phyloP scores from a whole-genome alignment of 1,140 invertebrate species.

The Tribolium madens region DNA sequence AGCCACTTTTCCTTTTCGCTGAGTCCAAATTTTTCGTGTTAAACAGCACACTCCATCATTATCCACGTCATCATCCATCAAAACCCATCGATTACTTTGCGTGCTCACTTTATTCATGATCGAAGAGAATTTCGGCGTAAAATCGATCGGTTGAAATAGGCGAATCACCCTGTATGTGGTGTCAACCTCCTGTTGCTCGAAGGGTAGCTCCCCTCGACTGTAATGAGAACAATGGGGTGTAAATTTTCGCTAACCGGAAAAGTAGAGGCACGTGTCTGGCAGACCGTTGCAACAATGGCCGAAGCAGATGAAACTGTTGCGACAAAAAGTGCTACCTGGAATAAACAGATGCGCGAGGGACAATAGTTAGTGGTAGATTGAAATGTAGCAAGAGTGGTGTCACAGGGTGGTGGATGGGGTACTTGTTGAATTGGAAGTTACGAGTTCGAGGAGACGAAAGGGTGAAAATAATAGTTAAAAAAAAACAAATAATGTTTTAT shows the following conservation, averaged over 20 bases:
- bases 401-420: no score
- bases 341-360: constrained; percentile 7
- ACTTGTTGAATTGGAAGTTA: no score
- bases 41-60: constrained; percentile 44
- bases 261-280: constrained; percentile 6
- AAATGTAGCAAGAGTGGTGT: no score
- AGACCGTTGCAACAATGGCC: not conserved
- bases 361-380: not conserved
- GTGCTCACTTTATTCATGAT: constrained; percentile 31
- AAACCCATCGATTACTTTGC: constrained; percentile 52
- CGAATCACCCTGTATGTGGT: not conserved
- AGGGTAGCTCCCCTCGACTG: not conserved
- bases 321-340: constrained; percentile 12
- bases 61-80: constrained; percentile 55
- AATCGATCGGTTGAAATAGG: not conserved
- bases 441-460: no score
- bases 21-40: constrained; percentile 16
- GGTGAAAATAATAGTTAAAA: no score
- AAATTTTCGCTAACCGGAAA: constrained; percentile 23
- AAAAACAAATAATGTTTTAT: no score
- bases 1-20: no score
- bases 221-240: constrained; percentile 20
- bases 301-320: constrained; percentile 15
- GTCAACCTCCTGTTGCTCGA: constrained; percentile 21
- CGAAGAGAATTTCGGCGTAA: constrained; percentile 17